These are phyloP conservation scores for Popillia japonica DNA, from an alignment of 1,140 invertebrate genomes.

Conservation along the genomic window DNA sequence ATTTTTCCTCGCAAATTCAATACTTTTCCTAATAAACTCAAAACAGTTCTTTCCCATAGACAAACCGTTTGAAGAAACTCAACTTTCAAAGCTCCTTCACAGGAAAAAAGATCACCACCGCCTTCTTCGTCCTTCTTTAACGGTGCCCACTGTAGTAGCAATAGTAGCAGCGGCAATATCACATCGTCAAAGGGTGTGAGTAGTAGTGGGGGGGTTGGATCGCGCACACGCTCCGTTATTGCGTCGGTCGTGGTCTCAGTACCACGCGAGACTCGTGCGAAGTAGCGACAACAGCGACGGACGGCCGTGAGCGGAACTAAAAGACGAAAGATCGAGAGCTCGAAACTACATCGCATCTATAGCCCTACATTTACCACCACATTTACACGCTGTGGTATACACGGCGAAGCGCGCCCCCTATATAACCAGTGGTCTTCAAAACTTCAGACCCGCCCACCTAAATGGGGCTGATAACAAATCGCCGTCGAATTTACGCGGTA, in stretches of 20 bases:
- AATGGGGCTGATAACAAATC: background rate
- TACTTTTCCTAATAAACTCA: too few relatives aligned
- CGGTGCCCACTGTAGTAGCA: too few relatives aligned
- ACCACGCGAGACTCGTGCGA: conserved; percentile 23
- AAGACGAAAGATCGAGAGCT: background rate
- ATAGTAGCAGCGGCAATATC: background rate
- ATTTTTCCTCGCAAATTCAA: too few relatives aligned
- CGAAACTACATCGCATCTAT: background rate
- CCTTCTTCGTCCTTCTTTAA: too few relatives aligned
- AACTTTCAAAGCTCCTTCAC: too few relatives aligned
- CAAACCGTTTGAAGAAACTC: too few relatives aligned
- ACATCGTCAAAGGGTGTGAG: conserved; percentile 16
- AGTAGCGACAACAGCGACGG: background rate
- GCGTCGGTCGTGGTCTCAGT: conserved; percentile 23
- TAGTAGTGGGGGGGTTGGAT: background rate
- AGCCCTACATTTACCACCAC: background rate
- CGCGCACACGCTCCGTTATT: conserved; percentile 28
- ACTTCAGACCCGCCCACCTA: conserved; percentile 16
- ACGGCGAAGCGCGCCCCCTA: background rate
- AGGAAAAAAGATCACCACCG: too few relatives aligned
- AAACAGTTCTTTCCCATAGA: too few relatives aligned
- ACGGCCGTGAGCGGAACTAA: background rate
- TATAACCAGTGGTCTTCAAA: background rate
- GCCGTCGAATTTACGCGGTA: background rate
- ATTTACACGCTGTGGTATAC: background rate